These are phyloP conservation scores for Nipponia nippon DNA, from an alignment of 2,113 vertebrate genomes.

Conservation along the genomic window DNA sequence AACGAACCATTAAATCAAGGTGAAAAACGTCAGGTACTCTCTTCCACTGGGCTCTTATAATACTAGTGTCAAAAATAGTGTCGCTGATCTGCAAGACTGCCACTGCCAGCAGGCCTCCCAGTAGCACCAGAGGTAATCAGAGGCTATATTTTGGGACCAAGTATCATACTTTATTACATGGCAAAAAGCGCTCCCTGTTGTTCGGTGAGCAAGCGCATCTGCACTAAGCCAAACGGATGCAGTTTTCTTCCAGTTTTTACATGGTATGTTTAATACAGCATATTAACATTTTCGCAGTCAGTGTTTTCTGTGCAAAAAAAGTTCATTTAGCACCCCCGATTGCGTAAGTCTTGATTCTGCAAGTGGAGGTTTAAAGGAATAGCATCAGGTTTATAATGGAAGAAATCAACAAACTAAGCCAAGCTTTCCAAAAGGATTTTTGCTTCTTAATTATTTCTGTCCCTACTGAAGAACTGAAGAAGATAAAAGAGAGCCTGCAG, in stretches of 20 bases:
- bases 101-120: background rate
- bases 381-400: background rate
- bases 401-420: background rate
- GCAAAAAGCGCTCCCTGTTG: background rate
- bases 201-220: background rate
- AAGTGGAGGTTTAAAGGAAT: background rate
- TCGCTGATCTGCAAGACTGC: background rate
- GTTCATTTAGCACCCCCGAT: background rate
- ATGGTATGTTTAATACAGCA: background rate
- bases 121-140: background rate
- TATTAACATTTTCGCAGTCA: background rate
- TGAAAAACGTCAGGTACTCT: background rate
- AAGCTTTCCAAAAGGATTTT: background rate
- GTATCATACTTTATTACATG: background rate
- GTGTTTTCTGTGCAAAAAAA: background rate
- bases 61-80: background rate
- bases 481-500: background rate
- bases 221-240: background rate
- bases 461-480: background rate
- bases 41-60: background rate
- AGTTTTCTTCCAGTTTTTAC: background rate
- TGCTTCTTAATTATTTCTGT: background rate
- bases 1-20: background rate
- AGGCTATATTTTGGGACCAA: background rate
- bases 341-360: background rate